These are phyloP conservation scores for Spilogale gracilis DNA, from an alignment of 2,113 vertebrate species.

Conservation along the genomic window DNA sequence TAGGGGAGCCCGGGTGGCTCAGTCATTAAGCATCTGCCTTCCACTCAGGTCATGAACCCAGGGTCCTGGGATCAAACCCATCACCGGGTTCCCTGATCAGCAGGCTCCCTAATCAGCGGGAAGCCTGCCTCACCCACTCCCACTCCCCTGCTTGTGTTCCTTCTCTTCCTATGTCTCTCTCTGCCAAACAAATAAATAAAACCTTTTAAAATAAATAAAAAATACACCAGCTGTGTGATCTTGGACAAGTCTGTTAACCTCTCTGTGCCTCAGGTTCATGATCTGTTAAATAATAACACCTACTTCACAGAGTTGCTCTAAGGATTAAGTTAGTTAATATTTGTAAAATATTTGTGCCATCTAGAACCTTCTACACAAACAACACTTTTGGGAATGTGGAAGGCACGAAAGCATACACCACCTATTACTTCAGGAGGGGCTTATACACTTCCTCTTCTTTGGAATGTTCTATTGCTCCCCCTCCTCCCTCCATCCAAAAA, in stretches of 20 bases:
- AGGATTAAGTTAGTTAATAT: not conserved
- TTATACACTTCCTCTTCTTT: not conserved
- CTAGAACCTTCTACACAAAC: not conserved
- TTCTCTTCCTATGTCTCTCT: too few relatives aligned
- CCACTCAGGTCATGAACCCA: too few relatives aligned
- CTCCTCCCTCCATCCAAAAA: not conserved
- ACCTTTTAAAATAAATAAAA: too few relatives aligned
- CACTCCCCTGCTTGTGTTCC: too few relatives aligned
- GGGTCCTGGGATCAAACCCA: too few relatives aligned
- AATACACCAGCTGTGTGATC: not conserved
- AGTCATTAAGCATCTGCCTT: too few relatives aligned
- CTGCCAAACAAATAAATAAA: too few relatives aligned
- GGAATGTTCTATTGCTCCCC: too few relatives aligned
- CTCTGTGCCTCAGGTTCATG: not conserved
- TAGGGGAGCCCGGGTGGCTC: not conserved
- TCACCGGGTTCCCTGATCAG: too few relatives aligned
- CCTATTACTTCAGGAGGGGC: not conserved
- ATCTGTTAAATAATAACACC: conserved; percentile 5
- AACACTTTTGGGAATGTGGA: not conserved
- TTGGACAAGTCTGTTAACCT: conserved; percentile 3
- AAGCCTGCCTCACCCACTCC: too few relatives aligned
- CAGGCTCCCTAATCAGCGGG: too few relatives aligned
- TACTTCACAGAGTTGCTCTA: not conserved
- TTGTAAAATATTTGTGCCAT: not conserved
- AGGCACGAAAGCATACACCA: not conserved